Conservation (phyloP, 2,888 invertebrate genomes). For the Lepidocyrtoides sp. region DNA sequence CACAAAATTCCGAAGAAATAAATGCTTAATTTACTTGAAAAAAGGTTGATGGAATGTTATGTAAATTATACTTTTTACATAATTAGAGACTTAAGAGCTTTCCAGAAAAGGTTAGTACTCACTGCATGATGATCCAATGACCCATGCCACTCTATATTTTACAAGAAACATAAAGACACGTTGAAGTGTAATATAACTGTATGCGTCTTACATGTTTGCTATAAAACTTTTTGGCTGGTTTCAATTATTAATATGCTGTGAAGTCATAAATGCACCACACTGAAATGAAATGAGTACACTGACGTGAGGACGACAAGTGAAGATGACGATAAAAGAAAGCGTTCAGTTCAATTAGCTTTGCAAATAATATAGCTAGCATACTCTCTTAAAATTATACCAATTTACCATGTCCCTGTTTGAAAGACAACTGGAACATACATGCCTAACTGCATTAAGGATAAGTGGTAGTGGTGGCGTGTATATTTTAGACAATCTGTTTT, state of each 20-base stretch:
- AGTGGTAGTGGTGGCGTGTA: too few species aligned
- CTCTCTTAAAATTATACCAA: constrained; percentile 20
- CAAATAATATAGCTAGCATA: not conserved
- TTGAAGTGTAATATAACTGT: not conserved
- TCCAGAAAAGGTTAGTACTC: not conserved
- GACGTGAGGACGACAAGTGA: not conserved
- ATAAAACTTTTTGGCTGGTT: not conserved
- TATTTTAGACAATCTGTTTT: not conserved
- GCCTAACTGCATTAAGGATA: not conserved
- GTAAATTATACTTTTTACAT: not conserved
- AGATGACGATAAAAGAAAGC: not conserved
- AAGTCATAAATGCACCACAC: not conserved
- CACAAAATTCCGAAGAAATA: constrained; percentile 23
- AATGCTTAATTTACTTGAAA: constrained; percentile 4
- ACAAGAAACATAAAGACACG: constrained; percentile 2
- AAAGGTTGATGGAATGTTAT: not conserved
- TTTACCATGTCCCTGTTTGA: constrained; percentile 12
- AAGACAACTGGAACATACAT: constrained; percentile 44
- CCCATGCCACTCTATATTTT: not conserved
- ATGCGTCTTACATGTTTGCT: not conserved
- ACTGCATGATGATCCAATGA: not conserved
- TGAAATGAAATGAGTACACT: not conserved
- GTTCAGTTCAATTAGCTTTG: constrained; percentile 33
- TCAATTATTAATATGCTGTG: not conserved
- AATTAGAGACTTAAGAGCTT: not conserved